Evolutionary conservation across 1,140 invertebrate genomes (phyloP), one percentile per base, ranked within the genome.

Genomic region (Drosophila tani): DNA sequence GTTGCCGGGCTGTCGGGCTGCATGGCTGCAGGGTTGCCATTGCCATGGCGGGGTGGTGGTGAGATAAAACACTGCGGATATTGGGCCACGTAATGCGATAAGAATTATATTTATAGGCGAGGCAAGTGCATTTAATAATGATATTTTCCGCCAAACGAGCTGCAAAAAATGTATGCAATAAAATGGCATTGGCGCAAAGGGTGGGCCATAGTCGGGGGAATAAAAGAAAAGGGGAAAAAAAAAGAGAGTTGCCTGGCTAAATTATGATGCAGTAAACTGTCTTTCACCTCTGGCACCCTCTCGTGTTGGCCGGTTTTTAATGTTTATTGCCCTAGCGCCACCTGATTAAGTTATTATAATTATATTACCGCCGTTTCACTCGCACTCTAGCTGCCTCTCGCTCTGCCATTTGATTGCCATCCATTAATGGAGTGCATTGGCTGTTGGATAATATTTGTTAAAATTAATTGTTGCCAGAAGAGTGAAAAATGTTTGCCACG

Each of bases 261-360:
- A 56, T 78, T 78, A 78, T 78, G 75, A 69, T 77, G 55, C 74
- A 75, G 60, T 66, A 68, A 70, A 70, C 45, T 67, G 62, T 66
- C 71, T 66, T 41, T 58, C 29, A 19, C 38, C 59, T 21, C 59
- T 17, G 32, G 17, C 51, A 32, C n/a, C 41, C 15, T 5, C 45
- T 21, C 19, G 8, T 55, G 29, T 32, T 40, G 19, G 53, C 49
- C 32, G 50, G 46, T 47, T 68, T 65, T 77, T 77, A 77, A 77
- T 77, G 75, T 77, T 77, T 77, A 77, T 77, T 68, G 74, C 74
- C 75, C 51, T 53, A 77, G 74, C 50, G 75, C 57, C 56, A 77
- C 74, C 74, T 77, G 75, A 77, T 77, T 77, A 77, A 77, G 75
- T 77, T 77, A 77, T 77, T 76, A 77, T 77, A 77, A 77, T 77